phyloP scores from a whole-genome alignment of 64 coral and sea anemone species.

The Stylophora pistillata region DNA sequence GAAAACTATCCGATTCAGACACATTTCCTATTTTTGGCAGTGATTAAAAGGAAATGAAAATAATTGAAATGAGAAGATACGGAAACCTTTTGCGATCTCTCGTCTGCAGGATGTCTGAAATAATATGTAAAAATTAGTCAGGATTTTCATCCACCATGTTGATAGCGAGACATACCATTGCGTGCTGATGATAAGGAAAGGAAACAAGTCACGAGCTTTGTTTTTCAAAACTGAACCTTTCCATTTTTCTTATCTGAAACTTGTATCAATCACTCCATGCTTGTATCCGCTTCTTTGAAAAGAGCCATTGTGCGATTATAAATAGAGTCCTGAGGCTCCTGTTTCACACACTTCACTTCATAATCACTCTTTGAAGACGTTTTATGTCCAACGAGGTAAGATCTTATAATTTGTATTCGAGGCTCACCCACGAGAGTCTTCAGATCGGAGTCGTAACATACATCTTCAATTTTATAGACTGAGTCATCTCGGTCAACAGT shows the following conservation, averaged over 20 bases:
- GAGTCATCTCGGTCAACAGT: too few relatives aligned
- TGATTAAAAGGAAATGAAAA: background rate
- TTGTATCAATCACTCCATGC: background rate
- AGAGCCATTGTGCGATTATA: background rate
- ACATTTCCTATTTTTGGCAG: background rate
- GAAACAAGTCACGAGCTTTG: background rate
- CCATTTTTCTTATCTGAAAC: constrained; percentile 12
- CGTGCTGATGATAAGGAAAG: background rate
- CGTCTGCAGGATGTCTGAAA: background rate
- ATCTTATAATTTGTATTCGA: background rate
- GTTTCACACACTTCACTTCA: background rate
- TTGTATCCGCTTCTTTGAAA: background rate
- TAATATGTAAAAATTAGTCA: constrained; percentile 8
- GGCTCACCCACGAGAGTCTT: background rate
- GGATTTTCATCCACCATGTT: background rate
- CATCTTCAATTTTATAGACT: background rate
- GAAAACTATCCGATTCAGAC: background rate
- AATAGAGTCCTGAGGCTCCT: background rate
- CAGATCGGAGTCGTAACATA: background rate
- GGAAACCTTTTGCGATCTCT: background rate
- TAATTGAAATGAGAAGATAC: background rate
- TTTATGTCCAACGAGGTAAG: background rate
- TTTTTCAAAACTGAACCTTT: background rate
- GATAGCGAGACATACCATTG: background rate
- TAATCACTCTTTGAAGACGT: background rate